A percentile compares a stretch with the other conserved stretches of the same genome.
Evolutionary conservation across 1,140 invertebrate species (phyloP).

Genomic region (Doryteuthis pealeii): DNA sequence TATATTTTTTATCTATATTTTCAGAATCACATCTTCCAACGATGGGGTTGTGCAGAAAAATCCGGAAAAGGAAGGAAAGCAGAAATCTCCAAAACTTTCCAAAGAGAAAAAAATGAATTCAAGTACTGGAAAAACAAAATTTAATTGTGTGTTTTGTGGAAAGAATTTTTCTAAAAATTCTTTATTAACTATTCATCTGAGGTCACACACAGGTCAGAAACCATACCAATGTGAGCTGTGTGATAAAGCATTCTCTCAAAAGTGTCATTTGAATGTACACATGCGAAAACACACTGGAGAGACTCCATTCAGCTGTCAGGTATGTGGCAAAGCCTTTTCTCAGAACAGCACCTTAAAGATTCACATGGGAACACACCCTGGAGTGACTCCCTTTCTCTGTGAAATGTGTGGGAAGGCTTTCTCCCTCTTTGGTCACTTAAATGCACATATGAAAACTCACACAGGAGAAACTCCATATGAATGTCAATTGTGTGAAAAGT

Average conservation of each 20-base stretch:
- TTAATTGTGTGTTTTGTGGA: too few relatives aligned
- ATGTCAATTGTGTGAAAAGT: slow-evolving; percentile 1
- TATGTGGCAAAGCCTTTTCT: slow-evolving; percentile 67
- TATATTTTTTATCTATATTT: too few relatives aligned
- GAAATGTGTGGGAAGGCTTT: not conserved
- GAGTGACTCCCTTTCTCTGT: not conserved
- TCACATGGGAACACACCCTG: slow-evolving; percentile 61
- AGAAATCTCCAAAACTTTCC: too few relatives aligned
- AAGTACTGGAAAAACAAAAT: too few relatives aligned
- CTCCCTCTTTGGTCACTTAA: not conserved
- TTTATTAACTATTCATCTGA: slow-evolving; percentile 6
- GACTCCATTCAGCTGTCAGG: slow-evolving; percentile 28
- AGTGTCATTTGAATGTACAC: slow-evolving; percentile 55
- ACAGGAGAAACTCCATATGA: not conserved
- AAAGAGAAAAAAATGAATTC: too few relatives aligned
- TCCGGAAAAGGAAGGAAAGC: too few relatives aligned
- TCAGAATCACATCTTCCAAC: too few relatives aligned
- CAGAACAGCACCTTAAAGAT: slow-evolving; percentile 72
- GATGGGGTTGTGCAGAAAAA: too few relatives aligned
- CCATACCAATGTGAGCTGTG: slow-evolving; percentile 25
- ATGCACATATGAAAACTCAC: not conserved
- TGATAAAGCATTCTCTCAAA: slow-evolving; percentile 72
- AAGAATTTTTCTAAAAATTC: too few relatives aligned
- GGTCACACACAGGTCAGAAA: slow-evolving; percentile 24
- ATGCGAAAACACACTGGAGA: slow-evolving; percentile 29